These are phyloP conservation scores for Halcyon senegalensis DNA, from an alignment of 2,113 vertebrate genomes.

Conservation along the genomic window DNA sequence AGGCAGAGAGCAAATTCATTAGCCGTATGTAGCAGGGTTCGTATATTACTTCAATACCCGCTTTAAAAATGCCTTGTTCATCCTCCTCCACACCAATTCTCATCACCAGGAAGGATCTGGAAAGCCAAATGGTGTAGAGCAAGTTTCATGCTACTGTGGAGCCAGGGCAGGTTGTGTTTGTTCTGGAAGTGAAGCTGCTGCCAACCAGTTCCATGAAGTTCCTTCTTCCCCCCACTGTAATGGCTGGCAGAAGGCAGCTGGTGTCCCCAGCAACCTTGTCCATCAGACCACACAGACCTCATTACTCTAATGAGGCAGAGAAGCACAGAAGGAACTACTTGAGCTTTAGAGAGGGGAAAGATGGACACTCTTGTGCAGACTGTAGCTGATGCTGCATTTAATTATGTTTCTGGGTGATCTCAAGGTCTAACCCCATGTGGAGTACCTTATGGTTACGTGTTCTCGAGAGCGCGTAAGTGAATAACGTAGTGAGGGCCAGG, in stretches of 20 bases:
- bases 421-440: not conserved
- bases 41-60: not conserved
- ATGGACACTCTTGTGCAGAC: not conserved
- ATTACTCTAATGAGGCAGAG: not conserved
- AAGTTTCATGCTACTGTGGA: not conserved
- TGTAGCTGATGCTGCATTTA: not conserved
- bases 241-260: not conserved
- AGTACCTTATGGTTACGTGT: not conserved
- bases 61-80: not conserved
- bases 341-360: not conserved
- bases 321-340: not conserved
- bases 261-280: not conserved
- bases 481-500: not conserved
- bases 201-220: not conserved
- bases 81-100: not conserved
- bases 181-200: not conserved
- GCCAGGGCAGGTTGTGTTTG: not conserved
- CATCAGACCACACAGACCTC: not conserved
- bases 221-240: not conserved
- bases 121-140: not conserved
- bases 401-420: not conserved
- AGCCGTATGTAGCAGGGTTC: not conserved
- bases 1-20: not conserved
- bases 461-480: not conserved
- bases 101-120: not conserved